These are phyloP conservation scores for Strigamia transsilvanica DNA, from an alignment of 2,888 invertebrate genomes.

Conservation along the genomic window DNA sequence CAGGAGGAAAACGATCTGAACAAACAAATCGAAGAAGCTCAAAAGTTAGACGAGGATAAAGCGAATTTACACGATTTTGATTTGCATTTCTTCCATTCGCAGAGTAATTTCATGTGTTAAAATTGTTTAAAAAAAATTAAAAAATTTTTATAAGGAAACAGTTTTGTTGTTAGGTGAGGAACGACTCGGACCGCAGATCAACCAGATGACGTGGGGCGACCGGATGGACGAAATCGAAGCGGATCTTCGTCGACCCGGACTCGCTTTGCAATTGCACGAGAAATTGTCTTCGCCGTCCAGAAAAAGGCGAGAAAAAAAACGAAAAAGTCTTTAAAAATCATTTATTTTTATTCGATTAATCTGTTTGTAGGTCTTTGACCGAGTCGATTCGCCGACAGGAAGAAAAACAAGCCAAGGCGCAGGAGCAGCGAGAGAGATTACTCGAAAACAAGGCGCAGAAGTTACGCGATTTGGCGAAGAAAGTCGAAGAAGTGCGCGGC, in stretches of 20 bases:
- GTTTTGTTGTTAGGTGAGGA: slow-evolving; percentile 38
- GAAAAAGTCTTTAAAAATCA: neutral
- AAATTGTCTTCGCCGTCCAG: slow-evolving; percentile 91
- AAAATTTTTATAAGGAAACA: neutral
- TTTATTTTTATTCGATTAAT: neutral
- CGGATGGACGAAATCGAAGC: slow-evolving; percentile 71
- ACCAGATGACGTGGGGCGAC: slow-evolving; percentile 83
- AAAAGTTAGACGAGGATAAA: slow-evolving; percentile 62
- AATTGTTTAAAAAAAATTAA: neutral
- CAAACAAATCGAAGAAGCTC: slow-evolving; percentile 69
- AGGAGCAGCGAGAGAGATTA: slow-evolving; percentile 82
- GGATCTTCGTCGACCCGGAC: slow-evolving; percentile 86
- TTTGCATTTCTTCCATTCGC: neutral
- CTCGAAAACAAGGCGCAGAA: slow-evolving; percentile 84
- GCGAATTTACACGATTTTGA: neutral
- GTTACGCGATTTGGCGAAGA: slow-evolving; percentile 82
- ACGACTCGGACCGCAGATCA: slow-evolving; percentile 51
- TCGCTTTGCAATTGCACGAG: slow-evolving; percentile 90
- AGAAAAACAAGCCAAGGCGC: slow-evolving; percentile 90
- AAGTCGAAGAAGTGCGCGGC: slow-evolving; percentile 73
- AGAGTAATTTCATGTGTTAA: neutral
- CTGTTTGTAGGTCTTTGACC: slow-evolving; percentile 62
- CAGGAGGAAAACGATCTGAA: slow-evolving; percentile 70
- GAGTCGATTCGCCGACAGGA: slow-evolving; percentile 79
- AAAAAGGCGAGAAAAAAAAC: slow-evolving; percentile 67